Base-by-base conservation (phyloP, 2,797 vertebrate genomes). In the Heterohyrax brucei region DNA sequence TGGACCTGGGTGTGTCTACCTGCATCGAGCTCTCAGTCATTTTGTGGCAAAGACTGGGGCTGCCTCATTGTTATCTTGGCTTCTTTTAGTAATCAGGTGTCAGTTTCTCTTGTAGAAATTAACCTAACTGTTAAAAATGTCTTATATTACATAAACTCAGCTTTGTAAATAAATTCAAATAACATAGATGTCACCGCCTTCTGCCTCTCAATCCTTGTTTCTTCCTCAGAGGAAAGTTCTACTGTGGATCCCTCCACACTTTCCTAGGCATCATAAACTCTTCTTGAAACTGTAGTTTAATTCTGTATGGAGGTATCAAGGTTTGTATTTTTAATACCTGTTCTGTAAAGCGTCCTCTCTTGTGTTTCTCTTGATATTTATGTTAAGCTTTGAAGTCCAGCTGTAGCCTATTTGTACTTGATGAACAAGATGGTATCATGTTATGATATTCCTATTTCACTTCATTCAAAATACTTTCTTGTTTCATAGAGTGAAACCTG, bases 11-110 rank as follows among this genome's bases (percentile, higher is more conserved):
- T 14, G 0, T 10, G 26, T n/a, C 56, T 28, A n/a, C 33, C 4
- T 21, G n/a, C 64, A 0, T 18, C 1, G 7, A 10, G 2, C 30
- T 18, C 1, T 33, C 1, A 7, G 26, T 46, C 4, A 22, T 56
- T 4, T 14, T 53, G 28, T n/a, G 46, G 5, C 28, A 26, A 22
- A 13, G 19, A 1, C 1, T 0, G 0, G n/a, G 7, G 70, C 44
- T 21, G 1, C 3, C 48, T 18, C 48, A 1, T 7, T 4, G 18
- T 8, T 1, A 10, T 39, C 28, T 50, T 80, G 21, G 12, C 46
- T 59, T 89, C 33, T 33, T 79, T 48, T 75, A 21, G 22, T 9
- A 26, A 44, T 21, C 1, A 0, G 16, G n/a, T 39, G 19, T 66
- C 76, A 24, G 28, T 21, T 66, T 46, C 28, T 86, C 22, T 28